Evolutionary conservation across 2,888 invertebrate species (phyloP), one percentile per base, ranked within the genome.

Genomic region (Andrena bucephala): DNA sequence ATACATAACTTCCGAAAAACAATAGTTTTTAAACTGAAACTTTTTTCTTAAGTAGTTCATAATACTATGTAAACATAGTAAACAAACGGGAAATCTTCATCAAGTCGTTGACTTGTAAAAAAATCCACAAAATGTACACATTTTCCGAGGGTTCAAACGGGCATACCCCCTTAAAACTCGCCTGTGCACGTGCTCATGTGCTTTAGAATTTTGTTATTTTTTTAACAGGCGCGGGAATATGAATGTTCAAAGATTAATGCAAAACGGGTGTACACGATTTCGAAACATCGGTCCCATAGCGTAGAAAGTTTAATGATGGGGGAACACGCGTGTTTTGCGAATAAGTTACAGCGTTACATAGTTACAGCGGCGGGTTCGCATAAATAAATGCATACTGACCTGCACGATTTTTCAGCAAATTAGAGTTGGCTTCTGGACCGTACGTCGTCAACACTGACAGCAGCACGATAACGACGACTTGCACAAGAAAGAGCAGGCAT

Each of bases 401-500:
- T 57, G 82, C 63, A 42, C 68, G 82, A 85, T 84, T 83, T 80
- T 77, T 85, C 5, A 77, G 75, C 62, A 79, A 82, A 82, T 72
- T 86, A 77, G 74, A 65, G 68, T 83, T 90, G 24, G 91, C 92
- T 75, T 93, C 92, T 6, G 93, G 91, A 3, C 94, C 93, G 90
- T 95, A 95, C 89, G 95, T 94, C 92, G 95, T 94, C 92, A 94
- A 93, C 90, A 94, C 88, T 90, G 94, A 95, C 93, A 94, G 95
- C 89, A 95, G 90, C 85, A 94, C 93, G 86, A 95, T 93, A 88
- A 95, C 91, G 87, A 94, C 90, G 91, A 95, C 93, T 94, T 95
- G 94, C 89, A 95, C 92, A 88, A 94, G 90, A 90, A 95, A 93
- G 84, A 95, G 94, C 88, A 93, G 92, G 84, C 94, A 89, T 92